Evolutionary conservation across 1,140 invertebrate genomes (phyloP).

Genomic region (Pantala flavescens): DNA sequence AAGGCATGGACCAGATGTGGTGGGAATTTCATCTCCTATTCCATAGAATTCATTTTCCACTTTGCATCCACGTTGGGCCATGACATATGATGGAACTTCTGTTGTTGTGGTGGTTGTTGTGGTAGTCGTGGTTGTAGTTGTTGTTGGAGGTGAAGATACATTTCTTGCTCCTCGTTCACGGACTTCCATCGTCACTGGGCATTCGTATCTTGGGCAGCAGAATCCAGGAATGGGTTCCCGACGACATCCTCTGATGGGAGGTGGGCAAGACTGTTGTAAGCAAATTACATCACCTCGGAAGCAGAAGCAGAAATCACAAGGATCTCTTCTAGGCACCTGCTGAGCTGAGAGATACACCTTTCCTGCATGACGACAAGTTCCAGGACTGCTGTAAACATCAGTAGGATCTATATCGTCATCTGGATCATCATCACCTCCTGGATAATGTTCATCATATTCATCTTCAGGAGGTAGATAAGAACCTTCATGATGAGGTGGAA

Average conservation of each 20-base stretch:
- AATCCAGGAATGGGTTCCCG: constrained; percentile 85
- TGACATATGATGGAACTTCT: constrained; percentile 67
- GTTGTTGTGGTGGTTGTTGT: constrained; percentile 76
- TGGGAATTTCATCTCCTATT: constrained; percentile 69
- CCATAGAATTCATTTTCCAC: constrained; percentile 70
- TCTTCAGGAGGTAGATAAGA: constrained; percentile 32
- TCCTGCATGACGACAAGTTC: constrained; percentile 81
- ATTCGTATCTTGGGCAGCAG: constrained; percentile 90
- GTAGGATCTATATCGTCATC: constrained; percentile 59
- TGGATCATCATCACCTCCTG: constrained; percentile 33
- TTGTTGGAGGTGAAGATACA: background rate
- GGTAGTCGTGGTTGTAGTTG: constrained; percentile 61
- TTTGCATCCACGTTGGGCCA: constrained; percentile 66
- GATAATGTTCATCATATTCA: constrained; percentile 27
- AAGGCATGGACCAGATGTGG: constrained; percentile 79
- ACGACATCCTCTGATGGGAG: constrained; percentile 78
- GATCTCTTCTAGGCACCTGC: constrained; percentile 86
- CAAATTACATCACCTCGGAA: constrained; percentile 93
- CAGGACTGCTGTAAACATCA: constrained; percentile 66
- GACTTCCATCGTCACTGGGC: constrained; percentile 74
- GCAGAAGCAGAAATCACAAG: constrained; percentile 95
- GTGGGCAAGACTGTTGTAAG: constrained; percentile 87
- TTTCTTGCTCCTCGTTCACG: constrained; percentile 47
- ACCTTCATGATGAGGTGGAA: constrained; percentile 22
- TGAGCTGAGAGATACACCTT: constrained; percentile 88